phyloP scores from a whole-genome alignment of 2,888 invertebrate genomes.

The Caenorhabditis plicata region DNA sequence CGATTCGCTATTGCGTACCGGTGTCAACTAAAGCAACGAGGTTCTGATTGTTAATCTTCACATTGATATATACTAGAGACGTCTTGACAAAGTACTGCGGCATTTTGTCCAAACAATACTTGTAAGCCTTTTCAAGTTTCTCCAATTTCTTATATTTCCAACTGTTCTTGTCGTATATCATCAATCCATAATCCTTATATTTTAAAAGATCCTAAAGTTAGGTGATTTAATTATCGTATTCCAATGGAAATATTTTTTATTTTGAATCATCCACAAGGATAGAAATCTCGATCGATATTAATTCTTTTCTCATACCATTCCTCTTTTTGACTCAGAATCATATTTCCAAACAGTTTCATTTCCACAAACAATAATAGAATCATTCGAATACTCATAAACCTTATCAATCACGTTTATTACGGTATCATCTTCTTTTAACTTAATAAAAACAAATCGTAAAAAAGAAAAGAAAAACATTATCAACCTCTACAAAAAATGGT shows the following conservation, averaged over 20 bases:
- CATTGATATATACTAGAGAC: conserved; percentile 7
- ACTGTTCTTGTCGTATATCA: conserved; percentile 7
- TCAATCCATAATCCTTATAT: conserved; percentile 1
- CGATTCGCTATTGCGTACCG: background rate
- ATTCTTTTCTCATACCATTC: background rate
- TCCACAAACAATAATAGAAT: conserved; percentile 13
- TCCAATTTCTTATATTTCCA: conserved; percentile 2
- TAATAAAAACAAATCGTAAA: background rate
- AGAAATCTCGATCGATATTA: background rate
- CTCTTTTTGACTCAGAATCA: too few species aligned
- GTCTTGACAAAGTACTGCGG: conserved; percentile 18
- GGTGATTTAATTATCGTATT: background rate
- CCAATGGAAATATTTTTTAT: background rate
- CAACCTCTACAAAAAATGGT: background rate
- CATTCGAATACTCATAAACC: conserved; percentile 1
- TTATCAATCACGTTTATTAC: conserved; percentile 14
- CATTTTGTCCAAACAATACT: conserved; percentile 10
- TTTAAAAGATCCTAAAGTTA: background rate
- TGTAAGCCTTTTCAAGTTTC: conserved; percentile 6
- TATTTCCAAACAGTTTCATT: conserved; percentile 14
- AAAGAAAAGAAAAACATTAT: background rate
- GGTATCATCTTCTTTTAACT: background rate
- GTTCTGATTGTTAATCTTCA: conserved; percentile 1
- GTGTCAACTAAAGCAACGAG: conserved; percentile 13
- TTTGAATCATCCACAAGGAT: background rate